These are phyloP conservation scores for Bathynomus jamesi DNA, from an alignment of 1,140 invertebrate genomes.

Conservation along the genomic window DNA sequence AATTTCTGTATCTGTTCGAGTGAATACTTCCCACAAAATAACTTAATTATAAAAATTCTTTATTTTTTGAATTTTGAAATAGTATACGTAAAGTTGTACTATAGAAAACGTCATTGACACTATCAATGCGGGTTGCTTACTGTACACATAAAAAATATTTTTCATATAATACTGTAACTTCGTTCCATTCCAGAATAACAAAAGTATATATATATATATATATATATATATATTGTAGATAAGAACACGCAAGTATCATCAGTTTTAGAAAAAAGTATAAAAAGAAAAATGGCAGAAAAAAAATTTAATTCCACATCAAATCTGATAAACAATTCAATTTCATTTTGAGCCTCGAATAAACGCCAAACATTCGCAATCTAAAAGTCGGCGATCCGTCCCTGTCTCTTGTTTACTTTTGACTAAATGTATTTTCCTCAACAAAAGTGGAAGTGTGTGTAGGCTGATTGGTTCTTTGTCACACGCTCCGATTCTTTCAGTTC, in stretches of 20 bases:
- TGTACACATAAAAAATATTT: not conserved
- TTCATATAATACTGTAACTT: not conserved
- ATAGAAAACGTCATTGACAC: too few relatives aligned
- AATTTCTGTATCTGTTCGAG: too few relatives aligned
- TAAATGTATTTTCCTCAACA: slow-evolving; percentile 36
- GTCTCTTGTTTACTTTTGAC: slow-evolving; percentile 34
- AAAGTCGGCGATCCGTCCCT: slow-evolving; percentile 23
- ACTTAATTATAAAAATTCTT: too few relatives aligned
- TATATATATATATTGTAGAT: not conserved
- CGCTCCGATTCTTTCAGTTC: slow-evolving; percentile 34
- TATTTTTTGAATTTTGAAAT: too few relatives aligned
- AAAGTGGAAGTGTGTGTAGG: slow-evolving; percentile 32
- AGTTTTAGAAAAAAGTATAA: not conserved
- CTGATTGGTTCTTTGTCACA: slow-evolving; percentile 35
- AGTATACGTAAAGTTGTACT: too few relatives aligned
- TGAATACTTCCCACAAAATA: too few relatives aligned
- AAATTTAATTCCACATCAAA: not conserved
- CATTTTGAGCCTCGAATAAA: not conserved
- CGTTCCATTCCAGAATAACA: not conserved
- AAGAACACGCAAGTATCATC: not conserved
- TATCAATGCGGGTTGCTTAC: not conserved
- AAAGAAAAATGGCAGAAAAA: not conserved
- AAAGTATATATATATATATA: too few relatives aligned
- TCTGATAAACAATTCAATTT: not conserved
- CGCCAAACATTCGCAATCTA: slow-evolving; percentile 4